phyloP scores from a whole-genome alignment of 2,797 vertebrate genomes.

The Crocidura indochinensis region DNA sequence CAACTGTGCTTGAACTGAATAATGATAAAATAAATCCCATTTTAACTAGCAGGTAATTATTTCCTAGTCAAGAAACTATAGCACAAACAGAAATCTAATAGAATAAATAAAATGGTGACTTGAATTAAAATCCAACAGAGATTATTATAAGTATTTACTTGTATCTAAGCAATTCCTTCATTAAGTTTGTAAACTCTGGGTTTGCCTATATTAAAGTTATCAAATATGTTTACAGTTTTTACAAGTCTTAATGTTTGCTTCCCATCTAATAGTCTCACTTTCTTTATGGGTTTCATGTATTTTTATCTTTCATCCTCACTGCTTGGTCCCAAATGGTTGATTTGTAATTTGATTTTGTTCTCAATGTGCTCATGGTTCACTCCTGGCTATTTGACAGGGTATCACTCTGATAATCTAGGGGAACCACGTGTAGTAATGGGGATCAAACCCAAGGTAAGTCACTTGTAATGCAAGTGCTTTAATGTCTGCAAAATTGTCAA shows the following conservation, averaged over 20 bases:
- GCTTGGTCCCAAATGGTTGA: neutral
- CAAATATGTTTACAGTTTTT: neutral
- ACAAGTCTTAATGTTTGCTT: neutral
- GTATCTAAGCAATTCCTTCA: neutral
- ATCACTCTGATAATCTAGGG: too few relatives aligned
- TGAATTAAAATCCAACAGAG: neutral
- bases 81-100: neutral
- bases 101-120: constrained; percentile 39
- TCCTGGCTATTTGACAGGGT: too few relatives aligned
- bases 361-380: too few relatives aligned
- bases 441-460: too few relatives aligned
- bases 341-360: neutral
- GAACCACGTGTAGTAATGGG: too few relatives aligned
- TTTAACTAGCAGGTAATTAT: constrained; percentile 12
- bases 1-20: neutral
- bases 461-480: too few relatives aligned
- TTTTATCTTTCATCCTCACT: neutral
- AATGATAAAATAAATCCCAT: neutral
- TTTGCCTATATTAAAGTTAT: neutral
- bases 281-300: neutral
- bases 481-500: neutral
- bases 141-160: neutral
- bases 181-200: neutral
- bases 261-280: neutral
- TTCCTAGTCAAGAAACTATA: neutral